Evolutionary conservation across 2,888 invertebrate genomes (phyloP), one percentile per base, ranked within the genome.

Genomic region (Synanthedon andrenaeformis): DNA sequence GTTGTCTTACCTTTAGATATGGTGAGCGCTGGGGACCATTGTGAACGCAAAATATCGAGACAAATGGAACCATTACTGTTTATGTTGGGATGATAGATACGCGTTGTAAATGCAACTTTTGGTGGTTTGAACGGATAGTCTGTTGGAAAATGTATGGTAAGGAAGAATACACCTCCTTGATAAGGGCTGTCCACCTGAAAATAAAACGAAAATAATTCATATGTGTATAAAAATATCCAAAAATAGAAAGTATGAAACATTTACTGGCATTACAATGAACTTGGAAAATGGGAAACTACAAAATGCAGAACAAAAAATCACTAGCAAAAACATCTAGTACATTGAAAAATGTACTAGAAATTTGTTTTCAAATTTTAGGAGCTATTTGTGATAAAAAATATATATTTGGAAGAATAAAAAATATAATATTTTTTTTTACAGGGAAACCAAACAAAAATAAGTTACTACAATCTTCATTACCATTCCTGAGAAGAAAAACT

Each of bases 1-100:
- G 8, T 35, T 35, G 6, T 35, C 35, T 66, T 89, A 96, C 96
- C 97, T 96, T 99, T 99, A 89, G 98, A 98, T 91, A 99, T 99
- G 89, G 99, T 99, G 88, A 99, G 93, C 85, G 99, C 99, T 80
- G 99, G 99, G 73, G 99, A 99, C 99, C 99, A 99, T 90, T 99
- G 99, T 90, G 98, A 94, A 89, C 98, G 94, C 89, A 99, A 92
- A 90, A 99, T 99, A 90, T 99, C 99, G 90, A 99, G 94, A 91
- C 99, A 99, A 92, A 99, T 99, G 91, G 98, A 98, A 90, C 99
- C 99, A 92, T 99, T 99, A 92, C 98, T 98, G 94, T 99, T 99
- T 91, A 99, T 99, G 91, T 99, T 99, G 82, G 99, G 99, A 90
- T 99, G 99, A 92, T 99, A 99, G 90, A 99, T 99, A 91, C 98